phyloP scores from a whole-genome alignment of 2,888 invertebrate species.

The Monopis laevigella region DNA sequence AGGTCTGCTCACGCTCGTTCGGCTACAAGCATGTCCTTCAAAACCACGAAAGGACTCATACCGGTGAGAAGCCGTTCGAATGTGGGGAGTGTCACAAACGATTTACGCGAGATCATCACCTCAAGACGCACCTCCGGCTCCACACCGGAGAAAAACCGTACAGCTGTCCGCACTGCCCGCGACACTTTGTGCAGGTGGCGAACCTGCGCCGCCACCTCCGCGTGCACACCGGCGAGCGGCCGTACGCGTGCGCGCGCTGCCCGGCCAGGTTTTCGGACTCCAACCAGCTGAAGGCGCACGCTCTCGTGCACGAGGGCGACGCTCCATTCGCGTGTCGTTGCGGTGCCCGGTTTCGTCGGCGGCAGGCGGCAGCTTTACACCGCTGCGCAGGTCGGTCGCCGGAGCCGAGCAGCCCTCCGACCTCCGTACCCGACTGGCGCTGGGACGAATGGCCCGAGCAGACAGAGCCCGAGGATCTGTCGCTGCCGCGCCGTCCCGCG shows the following conservation, averaged over 20 bases:
- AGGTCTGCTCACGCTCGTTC: constrained; percentile 86
- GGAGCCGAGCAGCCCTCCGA: constrained; percentile 52
- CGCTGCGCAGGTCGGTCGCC: constrained; percentile 70
- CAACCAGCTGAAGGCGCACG: constrained; percentile 91
- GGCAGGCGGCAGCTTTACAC: constrained; percentile 88
- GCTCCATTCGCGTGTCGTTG: constrained; percentile 90
- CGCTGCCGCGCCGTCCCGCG: constrained; percentile 69
- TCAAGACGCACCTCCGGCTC: constrained; percentile 91
- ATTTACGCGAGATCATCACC: constrained; percentile 91
- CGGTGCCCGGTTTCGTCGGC: constrained; percentile 80
- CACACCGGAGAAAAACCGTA: constrained; percentile 96
- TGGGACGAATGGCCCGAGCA: constrained; percentile 77
- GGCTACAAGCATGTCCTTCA: constrained; percentile 95
- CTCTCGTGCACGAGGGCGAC: constrained; percentile 88
- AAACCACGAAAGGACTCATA: constrained; percentile 94
- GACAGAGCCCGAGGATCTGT: constrained; percentile 91
- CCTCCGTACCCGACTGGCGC: constrained; percentile 49
- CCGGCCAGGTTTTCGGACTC: constrained; percentile 89
- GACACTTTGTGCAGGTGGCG: constrained; percentile 93
- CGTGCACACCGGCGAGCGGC: constrained; percentile 92
- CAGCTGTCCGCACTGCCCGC: constrained; percentile 90
- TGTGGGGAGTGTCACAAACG: constrained; percentile 92
- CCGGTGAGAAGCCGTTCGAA: constrained; percentile 94
- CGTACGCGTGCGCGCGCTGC: constrained; percentile 88
- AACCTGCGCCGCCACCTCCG: constrained; percentile 88